Percentiles rank a stretch among this genome's conserved stretches.
Evolutionary conservation across 64 coral and sea anemone species (phyloP).

Genomic region (Montipora sp.): DNA sequence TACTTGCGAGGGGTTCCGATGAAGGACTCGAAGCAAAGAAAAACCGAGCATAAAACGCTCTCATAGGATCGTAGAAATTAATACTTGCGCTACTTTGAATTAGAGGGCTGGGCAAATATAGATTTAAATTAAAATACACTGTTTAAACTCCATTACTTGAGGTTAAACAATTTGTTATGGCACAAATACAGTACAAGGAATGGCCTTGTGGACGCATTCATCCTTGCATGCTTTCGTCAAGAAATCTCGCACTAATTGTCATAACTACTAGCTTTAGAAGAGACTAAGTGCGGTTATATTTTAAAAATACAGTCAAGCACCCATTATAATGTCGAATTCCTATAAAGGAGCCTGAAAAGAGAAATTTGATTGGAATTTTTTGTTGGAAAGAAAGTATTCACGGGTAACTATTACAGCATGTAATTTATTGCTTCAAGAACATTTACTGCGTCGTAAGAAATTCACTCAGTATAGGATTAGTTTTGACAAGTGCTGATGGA

Average conservation of each 20-base stretch:
- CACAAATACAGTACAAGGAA: neutral
- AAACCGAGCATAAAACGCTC: neutral
- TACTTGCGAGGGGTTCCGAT: neutral
- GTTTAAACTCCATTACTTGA: slow-evolving; percentile 7
- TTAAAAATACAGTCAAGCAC: too few species aligned
- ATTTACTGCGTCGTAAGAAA: neutral
- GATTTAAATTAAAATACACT: neutral
- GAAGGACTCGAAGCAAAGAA: neutral
- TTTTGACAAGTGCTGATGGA: neutral
- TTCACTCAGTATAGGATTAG: neutral
- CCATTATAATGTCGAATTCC: neutral
- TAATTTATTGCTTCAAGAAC: neutral
- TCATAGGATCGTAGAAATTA: neutral
- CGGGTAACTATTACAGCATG: neutral
- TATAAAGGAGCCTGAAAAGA: neutral
- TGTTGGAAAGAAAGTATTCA: slow-evolving; percentile 20
- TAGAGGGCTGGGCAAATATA: neutral
- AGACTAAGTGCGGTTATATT: too few species aligned
- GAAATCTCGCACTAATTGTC: too few species aligned
- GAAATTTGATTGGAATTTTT: slow-evolving; percentile 20
- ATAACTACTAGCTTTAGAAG: too few species aligned
- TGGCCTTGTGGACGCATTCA: neutral
- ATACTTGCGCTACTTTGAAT: neutral
- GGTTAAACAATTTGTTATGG: slow-evolving; percentile 14
- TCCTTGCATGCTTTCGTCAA: too few species aligned